phyloP scores from a whole-genome alignment of 2,113 vertebrate species.

The Electrona antarctica region DNA sequence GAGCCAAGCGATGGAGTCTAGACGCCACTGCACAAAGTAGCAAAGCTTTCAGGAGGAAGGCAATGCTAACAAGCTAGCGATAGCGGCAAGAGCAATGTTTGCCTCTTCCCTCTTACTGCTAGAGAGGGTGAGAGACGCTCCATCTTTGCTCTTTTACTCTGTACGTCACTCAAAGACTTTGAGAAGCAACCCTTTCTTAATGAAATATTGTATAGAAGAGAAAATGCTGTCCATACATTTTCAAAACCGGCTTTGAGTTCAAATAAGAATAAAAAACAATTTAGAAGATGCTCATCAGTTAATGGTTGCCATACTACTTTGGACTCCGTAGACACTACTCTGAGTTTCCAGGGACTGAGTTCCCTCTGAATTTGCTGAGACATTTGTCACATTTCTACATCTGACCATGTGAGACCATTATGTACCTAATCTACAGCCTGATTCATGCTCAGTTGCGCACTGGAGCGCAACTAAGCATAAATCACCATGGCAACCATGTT shows the following conservation, averaged over 20 bases:
- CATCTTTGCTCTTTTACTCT: conserved; percentile 86
- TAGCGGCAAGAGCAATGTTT: conserved; percentile 75
- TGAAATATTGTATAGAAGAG: conserved; percentile 66
- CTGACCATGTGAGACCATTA: conserved; percentile 77
- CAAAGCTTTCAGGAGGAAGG: conserved; percentile 69
- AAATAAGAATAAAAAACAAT: conserved; percentile 57
- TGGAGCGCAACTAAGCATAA: too few species aligned
- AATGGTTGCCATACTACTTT: conserved; percentile 71
- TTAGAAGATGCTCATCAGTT: conserved; percentile 74
- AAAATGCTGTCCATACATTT: conserved; percentile 77
- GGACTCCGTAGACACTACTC: conserved; percentile 71
- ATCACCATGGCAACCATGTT: conserved; percentile 64
- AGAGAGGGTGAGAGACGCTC: conserved; percentile 71
- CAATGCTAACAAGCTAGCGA: conserved; percentile 66
- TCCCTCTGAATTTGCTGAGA: conserved; percentile 59
- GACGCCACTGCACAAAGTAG: conserved; percentile 63
- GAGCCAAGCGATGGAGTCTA: conserved; percentile 74
- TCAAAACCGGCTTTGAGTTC: conserved; percentile 76
- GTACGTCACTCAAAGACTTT: conserved; percentile 78
- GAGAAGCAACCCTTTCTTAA: conserved; percentile 81
- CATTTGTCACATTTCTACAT: conserved; percentile 73
- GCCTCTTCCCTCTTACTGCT: conserved; percentile 59
- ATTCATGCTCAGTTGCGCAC: too few species aligned
- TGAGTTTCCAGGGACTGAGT: conserved; percentile 37
- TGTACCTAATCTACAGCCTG: conserved; percentile 60